Evolutionary conservation across 2,888 invertebrate genomes (phyloP).

Genomic region (Zaprionus lineosus): DNA sequence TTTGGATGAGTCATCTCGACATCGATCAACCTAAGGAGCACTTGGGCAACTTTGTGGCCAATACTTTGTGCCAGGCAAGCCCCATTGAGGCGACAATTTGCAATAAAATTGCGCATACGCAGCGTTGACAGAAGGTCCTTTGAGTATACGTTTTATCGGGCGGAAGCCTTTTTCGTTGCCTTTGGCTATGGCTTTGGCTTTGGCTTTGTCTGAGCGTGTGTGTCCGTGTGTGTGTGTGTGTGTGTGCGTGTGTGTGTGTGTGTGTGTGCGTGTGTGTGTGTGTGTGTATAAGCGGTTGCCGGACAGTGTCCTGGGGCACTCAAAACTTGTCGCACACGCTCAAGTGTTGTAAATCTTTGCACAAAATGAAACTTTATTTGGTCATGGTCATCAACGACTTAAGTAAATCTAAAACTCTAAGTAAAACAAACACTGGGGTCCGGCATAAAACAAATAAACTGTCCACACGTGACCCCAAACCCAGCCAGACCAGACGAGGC

Average conservation of each 20-base stretch:
- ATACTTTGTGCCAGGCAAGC: conserved; percentile 48
- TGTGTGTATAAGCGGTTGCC: conserved; percentile 1
- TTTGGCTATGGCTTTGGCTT: too few species aligned
- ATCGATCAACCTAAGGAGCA: too few species aligned
- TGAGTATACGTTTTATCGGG: conserved; percentile 32
- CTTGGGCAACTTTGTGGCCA: conserved; percentile 17
- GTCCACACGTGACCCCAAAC: conserved; percentile 70
- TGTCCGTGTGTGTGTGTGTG: not conserved
- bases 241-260: conserved; percentile 8
- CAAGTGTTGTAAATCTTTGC: conserved; percentile 74
- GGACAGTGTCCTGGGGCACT: conserved; percentile 40
- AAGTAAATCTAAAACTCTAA: conserved; percentile 75
- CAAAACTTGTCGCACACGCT: conserved; percentile 73
- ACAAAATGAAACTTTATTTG: conserved; percentile 76
- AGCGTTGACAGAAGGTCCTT: conserved; percentile 37
- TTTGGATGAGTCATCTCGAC: too few species aligned
- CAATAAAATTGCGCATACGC: conserved; percentile 69
- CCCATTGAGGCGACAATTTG: conserved; percentile 35
- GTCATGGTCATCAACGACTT: conserved; percentile 77
- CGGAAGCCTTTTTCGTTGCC: too few species aligned
- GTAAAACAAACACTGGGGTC: conserved; percentile 70
- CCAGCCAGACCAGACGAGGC: not conserved
- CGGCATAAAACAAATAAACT: conserved; percentile 70
- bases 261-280: not conserved
- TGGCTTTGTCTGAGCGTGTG: not conserved